A percentile compares a stretch with the other conserved stretches of the same genome.
These are phyloP conservation scores for Meteorus colon DNA, from an alignment of 2,888 invertebrate genomes.

Conservation along the genomic window DNA sequence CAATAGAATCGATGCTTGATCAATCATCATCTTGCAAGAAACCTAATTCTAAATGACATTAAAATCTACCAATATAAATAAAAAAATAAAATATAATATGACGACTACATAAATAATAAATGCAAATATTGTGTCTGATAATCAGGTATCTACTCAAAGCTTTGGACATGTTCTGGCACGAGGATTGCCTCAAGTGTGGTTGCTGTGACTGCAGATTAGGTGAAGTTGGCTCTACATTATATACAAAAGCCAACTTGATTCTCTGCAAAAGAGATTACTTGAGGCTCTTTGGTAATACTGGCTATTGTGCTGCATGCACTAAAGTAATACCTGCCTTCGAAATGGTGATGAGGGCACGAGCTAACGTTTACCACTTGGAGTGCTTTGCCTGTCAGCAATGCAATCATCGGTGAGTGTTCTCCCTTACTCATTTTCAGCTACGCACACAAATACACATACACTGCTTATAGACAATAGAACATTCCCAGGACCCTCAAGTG, in stretches of 20 bases:
- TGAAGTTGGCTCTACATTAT: conserved; percentile 96
- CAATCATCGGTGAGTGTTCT: conserved; percentile 89
- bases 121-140: conserved; percentile 48
- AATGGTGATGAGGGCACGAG: conserved; percentile 98
- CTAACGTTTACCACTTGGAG: conserved; percentile 97
- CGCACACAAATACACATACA: neutral
- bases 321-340: conserved; percentile 99
- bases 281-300: conserved; percentile 96
- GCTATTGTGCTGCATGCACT: conserved; percentile 97
- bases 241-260: conserved; percentile 95
- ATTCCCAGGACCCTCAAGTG: neutral
- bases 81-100: neutral
- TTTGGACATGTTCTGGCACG: conserved; percentile 96
- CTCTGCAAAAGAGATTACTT: conserved; percentile 97
- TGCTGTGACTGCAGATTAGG: conserved; percentile 98
- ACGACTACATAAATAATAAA: neutral
- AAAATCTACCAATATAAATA: too few species aligned
- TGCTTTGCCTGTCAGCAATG: conserved; percentile 99
- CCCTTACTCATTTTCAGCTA: neutral
- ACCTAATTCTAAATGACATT: too few species aligned
- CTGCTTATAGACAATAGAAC: neutral
- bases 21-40: too few species aligned
- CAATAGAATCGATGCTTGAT: too few species aligned
- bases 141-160: conserved; percentile 89
- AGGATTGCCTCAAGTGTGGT: conserved; percentile 97